Evolutionary conservation across 2,113 vertebrate species (phyloP).

Genomic region (Platycercus adscitus): DNA sequence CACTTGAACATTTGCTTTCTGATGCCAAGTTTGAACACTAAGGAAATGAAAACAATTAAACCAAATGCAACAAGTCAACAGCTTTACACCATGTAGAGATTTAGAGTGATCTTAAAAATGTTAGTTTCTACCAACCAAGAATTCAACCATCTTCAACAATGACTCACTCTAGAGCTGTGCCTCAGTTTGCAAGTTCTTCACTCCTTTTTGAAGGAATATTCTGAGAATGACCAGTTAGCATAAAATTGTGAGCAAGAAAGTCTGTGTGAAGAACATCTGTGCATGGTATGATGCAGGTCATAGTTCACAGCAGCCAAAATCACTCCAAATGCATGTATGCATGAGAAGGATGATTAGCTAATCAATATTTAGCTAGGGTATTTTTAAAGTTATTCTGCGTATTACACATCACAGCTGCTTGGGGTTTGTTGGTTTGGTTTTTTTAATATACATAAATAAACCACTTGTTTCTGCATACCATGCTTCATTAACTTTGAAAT

Average conservation of each 20-base stretch:
- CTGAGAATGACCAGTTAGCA: not conserved
- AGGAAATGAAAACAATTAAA: conserved; percentile 43
- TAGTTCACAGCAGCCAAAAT: not conserved
- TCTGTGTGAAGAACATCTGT: not conserved
- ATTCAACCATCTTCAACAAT: not conserved
- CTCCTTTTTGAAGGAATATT: not conserved
- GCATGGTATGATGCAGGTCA: not conserved
- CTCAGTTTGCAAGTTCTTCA: not conserved
- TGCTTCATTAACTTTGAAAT: not conserved
- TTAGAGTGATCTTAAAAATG: not conserved
- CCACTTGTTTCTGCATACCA: not conserved
- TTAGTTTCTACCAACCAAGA: not conserved
- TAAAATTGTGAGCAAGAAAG: not conserved
- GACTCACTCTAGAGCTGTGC: not conserved
- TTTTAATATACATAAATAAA: not conserved
- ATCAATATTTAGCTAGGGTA: not conserved
- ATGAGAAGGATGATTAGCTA: not conserved
- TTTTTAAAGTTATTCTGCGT: not conserved
- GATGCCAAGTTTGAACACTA: not conserved
- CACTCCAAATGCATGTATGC: not conserved
- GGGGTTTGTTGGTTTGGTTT: accelerated
- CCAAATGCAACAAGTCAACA: conserved; percentile 31
- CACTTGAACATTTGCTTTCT: not conserved
- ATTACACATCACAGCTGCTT: not conserved
- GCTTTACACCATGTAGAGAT: not conserved